Evolutionary conservation across 2,888 invertebrate species (phyloP), one percentile per base, ranked within the genome.

Genomic region (Scaptomyza polygonia): DNA sequence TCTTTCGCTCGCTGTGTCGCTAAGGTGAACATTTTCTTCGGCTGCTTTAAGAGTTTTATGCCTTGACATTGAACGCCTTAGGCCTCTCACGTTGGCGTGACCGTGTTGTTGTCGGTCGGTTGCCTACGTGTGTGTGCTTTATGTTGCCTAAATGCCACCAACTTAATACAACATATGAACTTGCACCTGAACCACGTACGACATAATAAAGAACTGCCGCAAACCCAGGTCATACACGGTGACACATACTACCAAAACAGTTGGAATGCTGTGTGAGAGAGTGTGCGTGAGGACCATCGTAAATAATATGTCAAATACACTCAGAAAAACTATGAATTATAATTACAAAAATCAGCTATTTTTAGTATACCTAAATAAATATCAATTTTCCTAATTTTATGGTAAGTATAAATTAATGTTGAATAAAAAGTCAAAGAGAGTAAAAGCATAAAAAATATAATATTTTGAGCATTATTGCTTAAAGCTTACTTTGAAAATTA

Each of bases 81-180:
- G 73, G 84, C 52, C 9, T 52, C 58, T 51, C 57, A 55, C 25
- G 36, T 56, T 61, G 71, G 59, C 53, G 59, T 62, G 64, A 55
- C 39, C 47, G 36, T 34, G 27, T 32, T 39, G 29, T 36, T 36
- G 16, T 45, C 36, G 39, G 8, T 45, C 30, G 43, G 7, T 52
- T 18, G 53, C 9, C 34, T 29, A 32, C 34, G 56, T 52, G 67
- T 67, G 61, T 66, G 71, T 59, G 52, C 55, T 75, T 72, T 77
- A 77, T 83, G 80, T 67, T 72, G 67, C 74, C 83, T 83, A 86
- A 86, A 86, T 86, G 84, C 84, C 77, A 83, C 51, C 73, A 44
- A 47, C 67, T 36, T 47, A 65, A 67, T 61, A 58, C 55, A 61
- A 59, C 70, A 75, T 77, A 74, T 79, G 74, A 85, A 81, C 68